phyloP scores from a whole-genome alignment of 2,888 invertebrate genomes.

The Julus scandinavius region DNA sequence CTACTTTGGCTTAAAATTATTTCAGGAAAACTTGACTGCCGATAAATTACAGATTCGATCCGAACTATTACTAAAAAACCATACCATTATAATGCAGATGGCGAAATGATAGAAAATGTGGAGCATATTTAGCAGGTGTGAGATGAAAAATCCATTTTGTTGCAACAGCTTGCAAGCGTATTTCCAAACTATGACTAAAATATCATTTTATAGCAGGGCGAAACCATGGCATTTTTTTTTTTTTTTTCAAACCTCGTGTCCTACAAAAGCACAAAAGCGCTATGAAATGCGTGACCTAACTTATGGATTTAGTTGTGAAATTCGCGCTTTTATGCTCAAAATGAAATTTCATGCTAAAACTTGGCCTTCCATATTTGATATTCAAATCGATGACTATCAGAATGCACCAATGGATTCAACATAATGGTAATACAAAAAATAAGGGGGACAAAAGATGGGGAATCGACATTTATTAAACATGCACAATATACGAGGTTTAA shows the following conservation, averaged over 20 bases:
- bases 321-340: neutral
- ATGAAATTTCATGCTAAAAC: neutral
- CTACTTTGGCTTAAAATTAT: neutral
- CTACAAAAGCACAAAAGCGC: neutral
- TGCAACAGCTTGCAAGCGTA: conserved; percentile 29
- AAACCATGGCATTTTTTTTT: conserved; percentile 3
- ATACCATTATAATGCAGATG: neutral
- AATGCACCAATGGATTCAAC: neutral
- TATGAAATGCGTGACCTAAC: neutral
- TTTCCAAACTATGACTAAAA: neutral
- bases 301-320: neutral
- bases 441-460: neutral
- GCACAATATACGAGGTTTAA: too few species aligned
- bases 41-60: conserved; percentile 19
- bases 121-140: conserved; percentile 6
- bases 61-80: neutral
- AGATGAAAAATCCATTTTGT: conserved; percentile 1
- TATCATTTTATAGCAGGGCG: neutral
- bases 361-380: neutral
- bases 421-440: neutral
- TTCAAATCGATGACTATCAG: conserved; percentile 9
- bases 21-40: neutral
- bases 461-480: neutral
- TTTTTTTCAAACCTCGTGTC: neutral
- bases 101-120: neutral